Evolutionary conservation across 2,888 invertebrate species (phyloP), one percentile per base, ranked within the genome.

Genomic region (Xanthia icteritia): DNA sequence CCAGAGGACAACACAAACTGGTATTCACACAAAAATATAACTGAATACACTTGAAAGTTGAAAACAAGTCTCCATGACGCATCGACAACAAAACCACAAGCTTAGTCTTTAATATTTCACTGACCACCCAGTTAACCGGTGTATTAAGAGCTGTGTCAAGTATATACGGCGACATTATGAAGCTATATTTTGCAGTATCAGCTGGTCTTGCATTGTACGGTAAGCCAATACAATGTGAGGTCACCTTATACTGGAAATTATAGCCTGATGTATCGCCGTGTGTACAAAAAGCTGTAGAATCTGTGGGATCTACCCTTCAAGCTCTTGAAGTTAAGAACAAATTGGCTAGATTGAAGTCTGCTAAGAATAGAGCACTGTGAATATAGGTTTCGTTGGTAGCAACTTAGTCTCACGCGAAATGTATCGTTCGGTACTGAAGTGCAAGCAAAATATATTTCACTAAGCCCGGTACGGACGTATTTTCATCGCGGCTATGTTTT

Each of bases 31-130:
- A 79, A 83, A 78, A 79, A 83, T 83, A 86, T 77, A 83, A 78
- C 74, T 63, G 51, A 82, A 72, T 66, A 58, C 70, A 69, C 61
- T 83, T 72, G 63, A 60, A 73, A 71, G 67, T 79, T 82, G 64
- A 81, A 84, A 89, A 86, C 89, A 88, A 80, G 77, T 65, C 13
- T 27, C 65, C 74, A 83, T 92, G 91, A 91, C 91, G 84, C 91
- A 91, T 84, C 79, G 79, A 56, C 66, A 87, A 89, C 87, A 87
- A 88, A 90, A 88, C 91, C 88, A 87, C 88, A 88, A 73, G 70
- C 72, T 86, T 72, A 85, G 81, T 90, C 89, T 87, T 83, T 86
- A 88, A 91, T 90, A 91, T 90, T 86, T 90, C 84, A 83, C 76
- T 84, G 91, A 83, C 89, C 88, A 89, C 86, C 79, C 82, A 77